Evolutionary conservation across 2,888 invertebrate species (phyloP), one percentile per base, ranked within the genome.

Genomic region (Spodoptera exigua): DNA sequence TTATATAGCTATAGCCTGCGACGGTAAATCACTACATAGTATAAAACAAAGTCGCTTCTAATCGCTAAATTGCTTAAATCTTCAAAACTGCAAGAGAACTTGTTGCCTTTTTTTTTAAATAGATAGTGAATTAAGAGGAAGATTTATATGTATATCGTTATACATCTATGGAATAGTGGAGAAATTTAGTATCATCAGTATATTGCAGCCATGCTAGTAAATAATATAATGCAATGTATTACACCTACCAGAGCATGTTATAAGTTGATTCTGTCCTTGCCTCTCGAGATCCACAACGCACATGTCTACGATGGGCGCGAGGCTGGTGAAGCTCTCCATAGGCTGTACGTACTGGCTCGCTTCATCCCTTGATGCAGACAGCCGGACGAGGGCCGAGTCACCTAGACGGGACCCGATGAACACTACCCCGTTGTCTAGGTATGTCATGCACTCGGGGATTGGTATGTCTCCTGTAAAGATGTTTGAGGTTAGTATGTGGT

Each of bases 271-370:
- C 93, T 99, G 99, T 0, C 99, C 99, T 88, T 99, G 99, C 13
- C 98, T 94, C 90, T 99, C 99, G 67, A 99, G 95, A 92, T 99
- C 99, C 2, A 99, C 99, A 0, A 99, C 98, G 72, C 98, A 98
- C 97, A 99, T 99, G 88, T 99, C 99, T 17, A 99, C 96, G 76
- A 99, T 99, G 0, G 99, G 99, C 3, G 99, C 99, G 41, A 99
- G 95, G 92, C 99, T 99, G 21, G 99, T 98, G 91, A 99, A 99
- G 12, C 97, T 97, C 92, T 99, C 99, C 97, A 99, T 98, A 0
- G 98, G 96, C 77, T 97, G 97, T 17, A 99, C 98, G 87, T 98
- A 99, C 7, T 98, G 98, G 10, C 97, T 97, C 73, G 95, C 95
- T 49, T 98, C 98, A 86, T 99, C 98, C 0, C 97, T 95, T 63